These are phyloP conservation scores for Pogonus chalceus DNA, from an alignment of 1,140 invertebrate genomes.

Conservation along the genomic window DNA sequence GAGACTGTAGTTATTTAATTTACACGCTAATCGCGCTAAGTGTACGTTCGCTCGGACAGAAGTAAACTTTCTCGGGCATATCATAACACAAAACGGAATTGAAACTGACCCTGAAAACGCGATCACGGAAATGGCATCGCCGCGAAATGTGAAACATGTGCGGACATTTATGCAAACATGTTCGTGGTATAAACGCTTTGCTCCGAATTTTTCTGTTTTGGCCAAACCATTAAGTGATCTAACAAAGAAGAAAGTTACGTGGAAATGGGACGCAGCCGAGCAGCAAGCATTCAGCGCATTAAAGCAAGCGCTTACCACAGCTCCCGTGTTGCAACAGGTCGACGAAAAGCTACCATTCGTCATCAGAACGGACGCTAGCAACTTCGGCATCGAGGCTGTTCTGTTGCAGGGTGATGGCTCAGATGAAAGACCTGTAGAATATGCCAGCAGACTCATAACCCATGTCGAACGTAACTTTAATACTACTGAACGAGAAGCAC, in stretches of 20 bases:
- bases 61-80: conserved; percentile 25
- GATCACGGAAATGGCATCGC: conserved; percentile 9
- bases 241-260: conserved; percentile 12
- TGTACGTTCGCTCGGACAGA: conserved; percentile 22
- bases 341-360: conserved; percentile 22
- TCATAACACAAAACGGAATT: conserved; percentile 19
- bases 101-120: conserved; percentile 13
- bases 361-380: conserved; percentile 26
- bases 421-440: conserved; percentile 34
- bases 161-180: conserved; percentile 26
- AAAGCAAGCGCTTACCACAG: conserved; percentile 10
- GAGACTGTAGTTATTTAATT: too few relatives aligned
- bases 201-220: background rate
- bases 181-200: conserved; percentile 19
- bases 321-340: conserved; percentile 20
- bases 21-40: conserved; percentile 16
- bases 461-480: conserved; percentile 32
- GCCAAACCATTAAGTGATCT: conserved; percentile 6
- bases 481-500: conserved; percentile 34
- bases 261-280: conserved; percentile 1
- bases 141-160: conserved; percentile 20
- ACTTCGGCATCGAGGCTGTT: conserved; percentile 31
- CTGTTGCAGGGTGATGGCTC: conserved; percentile 29
- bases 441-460: conserved; percentile 28
- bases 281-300: background rate